Base-by-base conservation (phyloP, 2,888 invertebrate genomes). In the Thyatira batis region DNA sequence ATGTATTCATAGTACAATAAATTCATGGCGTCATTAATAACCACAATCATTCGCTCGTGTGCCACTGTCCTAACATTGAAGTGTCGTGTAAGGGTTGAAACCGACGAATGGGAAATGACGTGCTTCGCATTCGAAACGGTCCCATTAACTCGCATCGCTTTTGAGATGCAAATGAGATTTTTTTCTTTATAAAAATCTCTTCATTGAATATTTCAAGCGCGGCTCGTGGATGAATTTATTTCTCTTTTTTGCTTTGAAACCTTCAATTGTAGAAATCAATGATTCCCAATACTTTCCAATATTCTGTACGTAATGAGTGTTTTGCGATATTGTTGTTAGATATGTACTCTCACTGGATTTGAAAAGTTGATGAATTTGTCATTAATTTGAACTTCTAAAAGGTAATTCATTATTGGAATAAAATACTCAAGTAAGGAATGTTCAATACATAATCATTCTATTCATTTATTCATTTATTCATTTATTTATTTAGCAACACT, bases 101-200 rank as follows among this genome's bases (percentile, higher is more conserved):
- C 71, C 74, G 79, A 71, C 78, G 84, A 85, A 84, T 84, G 76
- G 78, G 78, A 78, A 82, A 69, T 80, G 80, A 84, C 87, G 91
- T 88, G 91, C 80, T 75, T 73, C 75, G 90, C 85, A 89, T 91
- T 80, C 72, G 69, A 78, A 89, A 79, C 78, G 78, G 67, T 69
- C 77, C 87, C 83, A 88, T 90, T 89, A 89, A 86, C 85, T 87
- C 82, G 71, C 87, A 73, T 79, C 73, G 86, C 89, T 87, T 87
- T 91, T 91, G 90, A 91, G 74, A 91, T 91, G 91, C 84, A 91
- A 91, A 91, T 91, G 71, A 79, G 75, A 77, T 76, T 85, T 86
- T 88, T 82, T 84, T 84, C 82, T 80, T 81, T 82, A 75, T 82
- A 82, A 84, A 87, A 89, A 87, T 82, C 84, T 86, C 84, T 82